Conservation (phyloP, 2,113 vertebrate genomes). For the Cheirogaleus medius region DNA sequence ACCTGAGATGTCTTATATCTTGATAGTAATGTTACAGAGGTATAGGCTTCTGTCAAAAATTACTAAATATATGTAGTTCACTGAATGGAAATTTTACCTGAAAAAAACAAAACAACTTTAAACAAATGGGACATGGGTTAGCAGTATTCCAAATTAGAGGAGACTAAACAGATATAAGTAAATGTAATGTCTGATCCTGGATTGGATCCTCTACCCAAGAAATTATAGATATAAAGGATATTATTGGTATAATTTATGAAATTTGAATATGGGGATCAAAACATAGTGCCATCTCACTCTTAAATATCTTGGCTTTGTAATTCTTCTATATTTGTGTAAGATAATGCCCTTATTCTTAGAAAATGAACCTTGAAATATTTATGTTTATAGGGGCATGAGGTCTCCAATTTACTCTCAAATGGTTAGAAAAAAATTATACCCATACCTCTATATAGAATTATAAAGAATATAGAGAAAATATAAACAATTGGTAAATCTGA, state of each 20-base stretch:
- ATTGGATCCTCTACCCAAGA: background rate
- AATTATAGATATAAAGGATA: background rate
- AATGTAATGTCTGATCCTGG: background rate
- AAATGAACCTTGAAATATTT: background rate
- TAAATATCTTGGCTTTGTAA: background rate
- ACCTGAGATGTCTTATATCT: background rate
- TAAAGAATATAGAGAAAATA: background rate
- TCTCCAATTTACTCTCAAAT: background rate
- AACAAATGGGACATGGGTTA: background rate
- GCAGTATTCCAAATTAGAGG: background rate
- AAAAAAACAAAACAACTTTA: too few species aligned
- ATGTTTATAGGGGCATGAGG: background rate
- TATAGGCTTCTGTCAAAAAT: background rate
- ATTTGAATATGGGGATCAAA: background rate
- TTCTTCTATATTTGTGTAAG: background rate
- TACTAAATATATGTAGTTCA: background rate
- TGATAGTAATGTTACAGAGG: background rate
- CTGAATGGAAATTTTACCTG: background rate
- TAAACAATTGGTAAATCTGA: background rate
- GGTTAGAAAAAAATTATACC: background rate
- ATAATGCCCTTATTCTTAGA: background rate
- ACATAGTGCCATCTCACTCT: background rate
- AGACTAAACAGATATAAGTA: background rate
- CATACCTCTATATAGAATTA: background rate
- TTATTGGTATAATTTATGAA: background rate